Percentiles rank a stretch among this genome's conserved stretches.
Evolutionary conservation across 2,888 invertebrate genomes (phyloP).

Genomic region (Zaprionus lineosus): DNA sequence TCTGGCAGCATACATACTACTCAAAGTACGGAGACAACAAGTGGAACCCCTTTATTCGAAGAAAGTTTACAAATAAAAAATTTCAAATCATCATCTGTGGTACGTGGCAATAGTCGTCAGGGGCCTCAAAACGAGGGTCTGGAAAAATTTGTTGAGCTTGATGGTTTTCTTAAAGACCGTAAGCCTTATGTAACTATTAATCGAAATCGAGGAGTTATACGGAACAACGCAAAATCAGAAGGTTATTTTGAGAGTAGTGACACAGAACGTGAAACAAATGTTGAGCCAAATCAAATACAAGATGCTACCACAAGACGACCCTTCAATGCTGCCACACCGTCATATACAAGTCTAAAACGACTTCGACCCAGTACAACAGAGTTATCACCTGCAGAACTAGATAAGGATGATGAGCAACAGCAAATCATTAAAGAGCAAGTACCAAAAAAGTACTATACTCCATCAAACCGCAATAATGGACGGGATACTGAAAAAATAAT

Average conservation of each 20-base stretch:
- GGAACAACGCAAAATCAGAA: too few species aligned
- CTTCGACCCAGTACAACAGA: slow-evolving; percentile 84
- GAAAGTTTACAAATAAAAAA: slow-evolving; percentile 29
- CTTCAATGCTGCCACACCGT: slow-evolving; percentile 82
- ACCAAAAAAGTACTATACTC: slow-evolving; percentile 65
- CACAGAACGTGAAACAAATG: slow-evolving; percentile 40
- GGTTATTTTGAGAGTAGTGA: slow-evolving; percentile 28
- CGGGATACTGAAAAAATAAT: slow-evolving; percentile 43
- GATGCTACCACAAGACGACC: slow-evolving; percentile 58
- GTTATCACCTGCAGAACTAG: slow-evolving; percentile 10
- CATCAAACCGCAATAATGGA: slow-evolving; percentile 72
- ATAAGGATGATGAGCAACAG: slow-evolving; percentile 6
- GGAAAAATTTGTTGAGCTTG: slow-evolving; percentile 81
- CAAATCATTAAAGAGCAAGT: slow-evolving; percentile 23
- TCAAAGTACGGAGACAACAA: slow-evolving; percentile 16
- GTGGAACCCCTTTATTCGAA: too few species aligned
- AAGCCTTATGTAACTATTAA: slow-evolving; percentile 88
- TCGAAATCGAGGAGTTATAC: slow-evolving; percentile 84
- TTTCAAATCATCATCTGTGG: slow-evolving; percentile 85
- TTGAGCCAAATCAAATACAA: slow-evolving; percentile 9
- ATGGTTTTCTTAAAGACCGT: slow-evolving; percentile 82
- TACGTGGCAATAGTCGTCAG: slow-evolving; percentile 85
- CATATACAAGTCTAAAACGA: slow-evolving; percentile 89
- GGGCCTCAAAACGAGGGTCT: slow-evolving; percentile 85
- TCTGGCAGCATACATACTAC: slow-evolving; percentile 3